Evolutionary conservation across 2,797 vertebrate genomes (phyloP), one percentile per base, ranked within the genome.

Genomic region (Spinibarbus caldwelli): DNA sequence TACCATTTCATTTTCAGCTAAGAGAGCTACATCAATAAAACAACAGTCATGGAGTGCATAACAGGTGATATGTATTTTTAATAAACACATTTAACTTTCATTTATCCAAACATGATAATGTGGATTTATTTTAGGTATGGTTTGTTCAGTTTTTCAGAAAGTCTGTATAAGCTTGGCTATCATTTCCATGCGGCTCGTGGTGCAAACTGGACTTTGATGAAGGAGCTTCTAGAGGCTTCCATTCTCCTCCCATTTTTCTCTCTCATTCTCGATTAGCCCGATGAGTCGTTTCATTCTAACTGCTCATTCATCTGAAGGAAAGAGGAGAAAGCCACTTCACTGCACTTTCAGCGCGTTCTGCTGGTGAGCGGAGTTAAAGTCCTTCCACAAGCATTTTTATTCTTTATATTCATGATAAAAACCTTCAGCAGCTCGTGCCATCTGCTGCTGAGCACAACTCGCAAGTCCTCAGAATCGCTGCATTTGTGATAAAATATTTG

Each of bases 371-470:
- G 90, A 90, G 82, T 89, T 90, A 71, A 86, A 92, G 85, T 91
- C 85, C 87, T 90, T 92, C 92, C 92, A 91, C 89, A 88, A 91
- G 90, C 87, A 45, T 76, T 91, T 92, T 91, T 89, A 87, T 82
- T 86, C 91, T 89, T 90, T 86, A 91, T 90, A 91, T 91, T 92
- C 89, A 90, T 92, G 92, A 91, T 89, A 85, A 90, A 92, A 92
- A 92, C 92, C 91, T 90, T 88, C 88, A 90, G 88, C 93, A 88
- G 88, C 91, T 90, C 82, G 86, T 85, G 89, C 93, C 94, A 94
- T 95, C 94, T 95, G 93, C 87, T 89, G 86, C 88, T 87, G 82
- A 26, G 89, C 87, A 90, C 87, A 87, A 89, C 71, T 64, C 52
- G 54, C 29, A 17, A 45, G 59, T 31, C 34, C 81, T 62, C 36